phyloP scores from a whole-genome alignment of 2,888 invertebrate genomes.

The Drosophila limbata region DNA sequence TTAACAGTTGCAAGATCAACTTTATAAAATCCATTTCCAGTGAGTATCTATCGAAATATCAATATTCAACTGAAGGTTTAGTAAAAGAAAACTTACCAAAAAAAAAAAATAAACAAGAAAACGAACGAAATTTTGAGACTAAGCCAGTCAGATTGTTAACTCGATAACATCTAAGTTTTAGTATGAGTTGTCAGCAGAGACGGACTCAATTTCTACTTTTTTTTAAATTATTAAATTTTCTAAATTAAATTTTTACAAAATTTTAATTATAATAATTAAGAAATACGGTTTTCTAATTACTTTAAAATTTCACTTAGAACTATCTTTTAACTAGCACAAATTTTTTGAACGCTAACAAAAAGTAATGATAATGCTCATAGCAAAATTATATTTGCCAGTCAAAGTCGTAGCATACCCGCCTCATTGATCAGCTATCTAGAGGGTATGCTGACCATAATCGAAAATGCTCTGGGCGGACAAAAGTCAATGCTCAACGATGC shows the following conservation, averaged over 20 bases:
- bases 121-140: constrained; percentile 1
- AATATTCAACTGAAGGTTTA: constrained; percentile 9
- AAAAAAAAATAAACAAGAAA: not conserved
- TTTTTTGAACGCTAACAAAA: too few species aligned
- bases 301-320: too few species aligned
- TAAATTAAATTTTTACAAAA: too few species aligned
- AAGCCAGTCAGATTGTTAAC: not conserved
- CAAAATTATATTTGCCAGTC: too few species aligned
- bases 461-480: constrained; percentile 1
- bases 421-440: not conserved
- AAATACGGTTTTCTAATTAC: too few species aligned
- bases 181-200: not conserved
- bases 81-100: constrained; percentile 2
- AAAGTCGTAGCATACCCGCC: not conserved
- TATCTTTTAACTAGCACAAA: too few species aligned
- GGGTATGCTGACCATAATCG: constrained; percentile 1
- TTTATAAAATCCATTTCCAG: constrained; percentile 12
- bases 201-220: too few species aligned
- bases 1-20: constrained; percentile 5
- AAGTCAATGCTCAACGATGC: constrained; percentile 22
- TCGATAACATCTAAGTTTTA: not conserved
- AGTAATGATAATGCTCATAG: too few species aligned
- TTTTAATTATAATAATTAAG: too few species aligned
- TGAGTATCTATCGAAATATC: constrained; percentile 9
- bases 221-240: too few species aligned